These are phyloP conservation scores for Rynchops niger DNA, from an alignment of 2,113 vertebrate species.

Conservation along the genomic window DNA sequence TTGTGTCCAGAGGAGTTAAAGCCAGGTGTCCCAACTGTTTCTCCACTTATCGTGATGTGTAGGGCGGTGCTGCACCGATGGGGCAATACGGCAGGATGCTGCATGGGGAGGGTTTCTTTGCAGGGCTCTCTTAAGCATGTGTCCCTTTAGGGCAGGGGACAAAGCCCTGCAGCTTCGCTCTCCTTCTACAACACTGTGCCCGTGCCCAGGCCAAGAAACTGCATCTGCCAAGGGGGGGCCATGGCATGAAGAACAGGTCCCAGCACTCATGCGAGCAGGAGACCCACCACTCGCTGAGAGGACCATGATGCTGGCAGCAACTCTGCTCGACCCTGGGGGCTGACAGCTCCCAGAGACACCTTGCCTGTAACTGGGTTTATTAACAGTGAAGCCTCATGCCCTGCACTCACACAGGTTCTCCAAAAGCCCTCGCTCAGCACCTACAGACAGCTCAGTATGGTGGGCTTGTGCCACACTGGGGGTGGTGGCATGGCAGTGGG, in stretches of 20 bases:
- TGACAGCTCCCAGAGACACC: background rate
- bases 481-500: background rate
- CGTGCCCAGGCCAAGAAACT: background rate
- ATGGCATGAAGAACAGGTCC: background rate
- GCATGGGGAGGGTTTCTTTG: background rate
- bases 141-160: background rate
- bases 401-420: background rate
- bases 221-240: background rate
- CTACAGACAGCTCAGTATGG: background rate
- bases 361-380: background rate
- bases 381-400: background rate
- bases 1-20: background rate
- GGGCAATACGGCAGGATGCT: background rate
- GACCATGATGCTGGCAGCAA: background rate
- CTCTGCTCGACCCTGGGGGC: background rate
- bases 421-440: background rate
- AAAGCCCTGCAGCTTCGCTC: background rate
- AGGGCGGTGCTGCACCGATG: background rate
- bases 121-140: background rate
- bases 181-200: background rate
- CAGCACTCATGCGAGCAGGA: background rate
- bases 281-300: background rate
- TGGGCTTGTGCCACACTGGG: background rate
- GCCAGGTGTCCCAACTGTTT: background rate
- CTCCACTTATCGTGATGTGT: rapidly evolving